Percentiles rank a stretch among this genome's conserved stretches.
Evolutionary conservation across 2,113 vertebrate species (phyloP).

Genomic region (Etia nguti): DNA sequence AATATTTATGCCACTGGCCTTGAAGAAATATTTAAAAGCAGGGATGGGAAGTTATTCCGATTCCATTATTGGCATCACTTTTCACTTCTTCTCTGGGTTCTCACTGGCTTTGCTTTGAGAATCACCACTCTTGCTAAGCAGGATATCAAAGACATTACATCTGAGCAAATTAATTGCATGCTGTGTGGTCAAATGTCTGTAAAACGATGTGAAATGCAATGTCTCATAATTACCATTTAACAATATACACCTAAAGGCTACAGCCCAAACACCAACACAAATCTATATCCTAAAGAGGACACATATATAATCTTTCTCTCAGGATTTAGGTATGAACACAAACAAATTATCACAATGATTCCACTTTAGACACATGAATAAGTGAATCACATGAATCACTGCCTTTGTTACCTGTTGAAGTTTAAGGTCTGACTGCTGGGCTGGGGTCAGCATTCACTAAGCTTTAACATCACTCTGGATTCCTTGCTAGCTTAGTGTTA

Average conservation of each 20-base stretch:
- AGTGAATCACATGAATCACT: background rate
- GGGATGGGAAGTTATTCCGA: rapidly evolving
- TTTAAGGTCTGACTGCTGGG: background rate
- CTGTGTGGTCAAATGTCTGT: background rate
- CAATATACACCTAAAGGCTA: background rate
- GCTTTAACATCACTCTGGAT: background rate
- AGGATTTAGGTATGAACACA: background rate
- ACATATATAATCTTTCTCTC: rapidly evolving
- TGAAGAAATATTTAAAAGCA: background rate
- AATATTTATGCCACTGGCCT: background rate
- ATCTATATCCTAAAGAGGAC: background rate
- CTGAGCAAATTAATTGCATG: background rate
- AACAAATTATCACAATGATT: background rate
- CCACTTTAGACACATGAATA: background rate
- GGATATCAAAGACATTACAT: background rate
- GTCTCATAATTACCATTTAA: background rate
- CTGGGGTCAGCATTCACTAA: background rate
- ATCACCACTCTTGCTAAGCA: background rate
- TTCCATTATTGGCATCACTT: background rate
- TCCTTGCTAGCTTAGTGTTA: background rate
- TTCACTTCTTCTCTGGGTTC: background rate
- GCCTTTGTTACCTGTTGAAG: background rate
- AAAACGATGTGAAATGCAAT: background rate
- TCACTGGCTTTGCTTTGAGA: background rate
- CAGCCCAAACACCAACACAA: rapidly evolving